Conservation (phyloP, 2,888 invertebrate genomes). For the Melolontha melolontha region DNA sequence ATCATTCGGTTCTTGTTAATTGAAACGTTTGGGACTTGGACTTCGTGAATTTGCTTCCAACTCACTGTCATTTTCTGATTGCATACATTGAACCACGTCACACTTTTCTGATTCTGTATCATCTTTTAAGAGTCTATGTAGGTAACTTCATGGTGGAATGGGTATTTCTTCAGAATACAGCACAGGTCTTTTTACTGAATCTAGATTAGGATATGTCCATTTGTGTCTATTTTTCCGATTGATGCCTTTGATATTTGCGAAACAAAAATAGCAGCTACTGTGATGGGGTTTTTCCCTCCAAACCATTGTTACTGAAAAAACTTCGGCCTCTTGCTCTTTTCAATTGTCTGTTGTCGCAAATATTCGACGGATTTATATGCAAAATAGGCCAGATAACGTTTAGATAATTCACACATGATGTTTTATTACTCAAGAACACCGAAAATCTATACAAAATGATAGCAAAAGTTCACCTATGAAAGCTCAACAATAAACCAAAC, state of each 20-base stretch:
- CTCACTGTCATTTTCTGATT: background rate
- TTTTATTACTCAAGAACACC: too few species aligned
- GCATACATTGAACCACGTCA: slow-evolving; percentile 3
- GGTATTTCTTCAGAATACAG: slow-evolving; percentile 10
- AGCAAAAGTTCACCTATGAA: too few species aligned
- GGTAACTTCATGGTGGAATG: slow-evolving; percentile 1
- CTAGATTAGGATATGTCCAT: background rate
- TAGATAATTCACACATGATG: slow-evolving; percentile 43
- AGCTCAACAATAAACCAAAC: too few species aligned
- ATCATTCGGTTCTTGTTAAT: too few species aligned
- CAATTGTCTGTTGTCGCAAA: slow-evolving; percentile 48
- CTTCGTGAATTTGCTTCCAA: too few species aligned
- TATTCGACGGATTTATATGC: slow-evolving; percentile 45
- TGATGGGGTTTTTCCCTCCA: background rate
- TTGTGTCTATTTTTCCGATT: background rate
- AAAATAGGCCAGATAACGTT: slow-evolving; percentile 43
- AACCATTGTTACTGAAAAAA: background rate
- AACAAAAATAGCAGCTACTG: slow-evolving; percentile 16
- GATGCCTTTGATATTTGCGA: background rate
- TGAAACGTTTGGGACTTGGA: slow-evolving; percentile 39
- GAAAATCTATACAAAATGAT: too few species aligned
- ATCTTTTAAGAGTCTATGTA: slow-evolving; percentile 33
- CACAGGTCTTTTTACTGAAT: slow-evolving; percentile 4
- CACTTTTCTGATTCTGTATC: slow-evolving; percentile 28
- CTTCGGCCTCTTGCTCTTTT: slow-evolving; percentile 6